Base-by-base conservation (phyloP, 2,888 invertebrate species). In the Neocrepidodera transversa region DNA sequence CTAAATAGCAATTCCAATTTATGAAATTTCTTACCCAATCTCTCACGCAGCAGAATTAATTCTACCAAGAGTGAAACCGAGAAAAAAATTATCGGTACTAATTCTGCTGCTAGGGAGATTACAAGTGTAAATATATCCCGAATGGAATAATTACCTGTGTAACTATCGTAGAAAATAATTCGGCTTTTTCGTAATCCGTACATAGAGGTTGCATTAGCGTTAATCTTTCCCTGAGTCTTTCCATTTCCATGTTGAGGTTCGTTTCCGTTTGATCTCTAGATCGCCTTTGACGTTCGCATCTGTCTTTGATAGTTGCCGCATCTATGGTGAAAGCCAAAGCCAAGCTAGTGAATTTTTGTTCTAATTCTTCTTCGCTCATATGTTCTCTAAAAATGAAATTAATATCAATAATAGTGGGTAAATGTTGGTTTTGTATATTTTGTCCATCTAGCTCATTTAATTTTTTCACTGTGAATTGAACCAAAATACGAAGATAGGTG, bases 291-390 rank as follows among this genome's bases (percentile, higher is more conserved):
- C 85, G 78, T 57, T 84, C 82, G 51, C 83, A 78, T 48, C 86
- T 74, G 66, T 83, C 81, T 56, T 80, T 79, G 47, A 86, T 77
- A 1, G 86, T 86, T 43, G 82, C 75, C 32, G 82, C 80, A 72
- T 86, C 86, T 45, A 85, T 85, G 64, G 83, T 82, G 74, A 86
- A 85, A 6, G 85, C 85, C 66, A 86, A 72, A 1, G 85, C 80
- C 50, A 86, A 74, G 47, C 82, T 80, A 7, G 80, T 79, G 74
- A 85, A 86, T 71, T 84, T 85, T 67, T 81, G 82, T 82, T 86
- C 79, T 18, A 80, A 63, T 61, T 79, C 80, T 54, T 79, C 79
- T 58, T 80, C 79, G 53, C 63, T 77, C 49, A 76, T 61, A 28
- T 73, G 68, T 58, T 79, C 79, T 52, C 80, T 80, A 67, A 56